These are phyloP conservation scores for Nanorana parkeri DNA, from an alignment of 2,113 vertebrate genomes.

Conservation along the genomic window DNA sequence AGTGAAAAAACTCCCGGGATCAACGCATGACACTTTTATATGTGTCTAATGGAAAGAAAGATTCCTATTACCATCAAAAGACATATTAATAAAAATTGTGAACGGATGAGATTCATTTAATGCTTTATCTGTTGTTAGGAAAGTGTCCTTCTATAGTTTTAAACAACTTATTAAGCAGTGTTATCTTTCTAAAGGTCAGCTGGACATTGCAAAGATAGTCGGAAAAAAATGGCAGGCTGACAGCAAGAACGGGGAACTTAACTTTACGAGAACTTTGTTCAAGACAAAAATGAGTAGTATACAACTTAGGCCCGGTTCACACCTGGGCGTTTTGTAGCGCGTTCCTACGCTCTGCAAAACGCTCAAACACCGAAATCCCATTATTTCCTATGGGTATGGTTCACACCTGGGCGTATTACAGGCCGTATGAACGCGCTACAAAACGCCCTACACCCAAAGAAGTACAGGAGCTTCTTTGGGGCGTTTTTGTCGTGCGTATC, in stretches of 20 bases:
- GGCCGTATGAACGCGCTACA: too few relatives aligned
- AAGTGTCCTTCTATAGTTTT: constrained; percentile 50
- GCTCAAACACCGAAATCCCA: too few relatives aligned
- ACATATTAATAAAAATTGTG: constrained; percentile 74
- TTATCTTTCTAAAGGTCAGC: constrained; percentile 43
- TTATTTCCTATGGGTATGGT: too few relatives aligned
- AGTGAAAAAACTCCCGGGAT: constrained; percentile 79
- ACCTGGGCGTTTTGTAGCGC: too few relatives aligned
- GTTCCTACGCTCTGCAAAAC: too few relatives aligned
- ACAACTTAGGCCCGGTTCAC: too few relatives aligned
- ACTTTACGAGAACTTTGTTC: too few relatives aligned
- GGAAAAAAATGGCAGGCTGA: neutral
- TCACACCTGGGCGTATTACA: too few relatives aligned
- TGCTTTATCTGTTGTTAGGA: constrained; percentile 36
- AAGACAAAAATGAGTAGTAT: too few relatives aligned
- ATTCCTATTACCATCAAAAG: constrained; percentile 80
- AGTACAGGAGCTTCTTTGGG: too few relatives aligned
- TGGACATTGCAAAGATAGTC: neutral
- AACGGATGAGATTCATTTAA: constrained; percentile 78
- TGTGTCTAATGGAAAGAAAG: constrained; percentile 83
- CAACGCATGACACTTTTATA: constrained; percentile 82
- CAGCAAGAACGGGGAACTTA: neutral
- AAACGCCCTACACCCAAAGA: too few relatives aligned
- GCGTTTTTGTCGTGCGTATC: too few relatives aligned
- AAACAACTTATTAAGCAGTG: constrained; percentile 36